A percentile compares a stretch with the other conserved stretches of the same genome.
Conservation (phyloP, 2,888 invertebrate species). For the Esperia sulphurella region DNA sequence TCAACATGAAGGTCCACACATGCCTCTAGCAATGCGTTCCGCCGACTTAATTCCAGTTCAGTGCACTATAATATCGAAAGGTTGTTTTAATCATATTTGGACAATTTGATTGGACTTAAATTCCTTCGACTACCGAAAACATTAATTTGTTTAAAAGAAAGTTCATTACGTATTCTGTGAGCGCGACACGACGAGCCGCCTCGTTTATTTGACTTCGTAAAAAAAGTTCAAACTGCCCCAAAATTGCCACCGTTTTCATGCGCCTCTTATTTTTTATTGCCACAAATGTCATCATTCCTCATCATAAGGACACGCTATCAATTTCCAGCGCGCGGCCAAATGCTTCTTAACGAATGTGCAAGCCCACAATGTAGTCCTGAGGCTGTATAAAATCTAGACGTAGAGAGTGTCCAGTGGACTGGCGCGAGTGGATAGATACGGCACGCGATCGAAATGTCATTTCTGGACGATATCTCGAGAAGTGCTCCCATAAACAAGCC, state of each 20-base stretch:
- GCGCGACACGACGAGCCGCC: constrained; percentile 35
- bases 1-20: background rate
- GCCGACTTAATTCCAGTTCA: background rate
- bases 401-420: constrained; percentile 12
- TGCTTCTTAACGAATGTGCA: background rate
- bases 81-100: constrained; percentile 50
- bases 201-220: constrained; percentile 36
- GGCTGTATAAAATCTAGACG: constrained; percentile 4
- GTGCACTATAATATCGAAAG: constrained; percentile 23
- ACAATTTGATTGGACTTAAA: constrained; percentile 45
- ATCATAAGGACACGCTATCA: background rate
- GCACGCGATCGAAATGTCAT: constrained; percentile 57
- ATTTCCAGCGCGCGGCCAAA: background rate
- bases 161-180: constrained; percentile 55
- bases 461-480: constrained; percentile 46
- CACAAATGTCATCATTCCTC: constrained; percentile 13
- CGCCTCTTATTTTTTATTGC: constrained; percentile 30
- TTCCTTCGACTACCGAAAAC: constrained; percentile 34
- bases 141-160: constrained; percentile 42
- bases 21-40: background rate
- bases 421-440: constrained; percentile 21
- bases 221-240: constrained; percentile 42
- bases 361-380: background rate
- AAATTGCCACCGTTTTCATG: constrained; percentile 39
- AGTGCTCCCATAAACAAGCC: constrained; percentile 65